Evolutionary conservation across 1,140 invertebrate genomes (phyloP).

Genomic region (Hirudo medicinalis): DNA sequence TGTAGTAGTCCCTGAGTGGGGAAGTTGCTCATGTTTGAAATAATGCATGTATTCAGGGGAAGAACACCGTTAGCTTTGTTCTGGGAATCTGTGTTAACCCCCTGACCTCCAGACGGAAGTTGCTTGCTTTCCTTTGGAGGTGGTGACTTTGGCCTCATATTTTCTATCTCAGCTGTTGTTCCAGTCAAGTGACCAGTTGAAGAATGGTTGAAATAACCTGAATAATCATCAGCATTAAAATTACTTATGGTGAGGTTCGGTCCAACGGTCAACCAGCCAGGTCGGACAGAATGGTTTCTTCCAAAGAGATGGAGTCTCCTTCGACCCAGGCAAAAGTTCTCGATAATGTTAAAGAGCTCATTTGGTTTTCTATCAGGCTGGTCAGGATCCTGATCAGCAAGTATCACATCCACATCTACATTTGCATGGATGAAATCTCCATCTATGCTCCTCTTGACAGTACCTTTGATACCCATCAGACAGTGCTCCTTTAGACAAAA

Average conservation of each 20-base stretch:
- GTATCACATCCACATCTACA: constrained; percentile 94
- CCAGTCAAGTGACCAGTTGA: constrained; percentile 61
- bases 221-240: constrained; percentile 78
- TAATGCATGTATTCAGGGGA: no score
- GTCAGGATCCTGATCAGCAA: constrained; percentile 84
- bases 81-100: no score
- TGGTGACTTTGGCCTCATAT: constrained; percentile 84
- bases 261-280: constrained; percentile 88
- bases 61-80: no score
- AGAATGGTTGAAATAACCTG: constrained; percentile 63
- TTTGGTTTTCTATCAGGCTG: constrained; percentile 85
- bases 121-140: constrained; percentile 55
- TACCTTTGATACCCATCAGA: constrained; percentile 97
- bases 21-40: no score
- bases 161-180: constrained; percentile 86
- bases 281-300: constrained; percentile 79
- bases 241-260: constrained; percentile 87
- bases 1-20: no score
- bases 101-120: no score
- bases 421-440: constrained; percentile 97
- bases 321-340: constrained; percentile 89
- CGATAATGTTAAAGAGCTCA: constrained; percentile 96
- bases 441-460: constrained; percentile 82
- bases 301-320: constrained; percentile 87
- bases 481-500: constrained; percentile 64